Evolutionary conservation across 2,888 invertebrate genomes (phyloP), one percentile per base, ranked within the genome.

Genomic region (Macaria notata): DNA sequence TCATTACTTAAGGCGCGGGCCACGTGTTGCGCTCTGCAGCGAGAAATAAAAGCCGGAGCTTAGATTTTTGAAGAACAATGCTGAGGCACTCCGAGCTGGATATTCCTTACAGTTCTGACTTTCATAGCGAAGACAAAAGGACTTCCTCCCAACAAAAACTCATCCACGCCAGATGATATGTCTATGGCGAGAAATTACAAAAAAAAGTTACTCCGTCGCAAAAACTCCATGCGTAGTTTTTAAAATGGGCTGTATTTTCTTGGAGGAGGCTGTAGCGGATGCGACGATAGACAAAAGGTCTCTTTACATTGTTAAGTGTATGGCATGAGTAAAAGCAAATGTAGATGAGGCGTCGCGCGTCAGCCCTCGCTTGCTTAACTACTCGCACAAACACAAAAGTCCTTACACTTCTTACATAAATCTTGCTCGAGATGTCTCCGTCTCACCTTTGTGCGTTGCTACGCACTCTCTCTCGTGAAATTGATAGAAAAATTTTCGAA

Each of bases 401-500:
- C 88, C 86, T 85, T 83, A 86, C 87, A 91, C 91, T 92, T 86
- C 86, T 84, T 83, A 86, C 88, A 91, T 91, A 91, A 91, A 92
- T 92, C 90, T 91, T 89, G 84, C 78, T 79, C 72, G 77, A 75
- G 82, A 76, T 73, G 74, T 76, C 73, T 63, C 78, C 84, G 80
- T 83, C 85, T 86, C 86, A 65, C 63, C 65, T 65, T 62, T 41
- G 51, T 38, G 51, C 41, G 52, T 48, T 50, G 77, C 78, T 78
- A 81, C 83, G 79, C 77, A 79, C 76, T 75, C 72, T 73, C 76
- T 49, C 77, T 73, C 71, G 78, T 79, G 73, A 76, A 80, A 84
- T 87, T 83, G 79, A 88, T 87, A 84, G 84, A 79, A 84, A 78
- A 82, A 83, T 81, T 85, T 6, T 0, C 33, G 7, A 36, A 36